Evolutionary conservation across 2,113 vertebrate genomes (phyloP).

Genomic region (Mionectes macconnelli): DNA sequence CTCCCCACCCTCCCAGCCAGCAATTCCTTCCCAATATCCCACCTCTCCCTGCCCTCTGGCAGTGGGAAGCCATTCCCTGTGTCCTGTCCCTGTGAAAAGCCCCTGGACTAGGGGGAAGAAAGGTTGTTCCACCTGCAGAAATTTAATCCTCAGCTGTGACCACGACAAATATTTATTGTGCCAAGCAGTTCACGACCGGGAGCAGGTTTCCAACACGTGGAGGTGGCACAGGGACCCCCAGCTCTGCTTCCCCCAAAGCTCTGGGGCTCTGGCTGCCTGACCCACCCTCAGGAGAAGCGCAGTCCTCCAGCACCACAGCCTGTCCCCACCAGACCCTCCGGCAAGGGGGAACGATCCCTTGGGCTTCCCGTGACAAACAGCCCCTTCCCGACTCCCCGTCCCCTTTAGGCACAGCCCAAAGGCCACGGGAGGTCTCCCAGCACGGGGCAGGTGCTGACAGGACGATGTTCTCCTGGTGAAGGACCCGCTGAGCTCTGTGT

Average conservation of each 20-base stretch:
- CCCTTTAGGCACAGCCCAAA: neutral
- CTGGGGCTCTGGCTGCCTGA: neutral
- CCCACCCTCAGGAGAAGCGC: neutral
- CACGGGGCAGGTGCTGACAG: neutral
- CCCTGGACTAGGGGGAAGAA: neutral
- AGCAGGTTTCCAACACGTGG: neutral
- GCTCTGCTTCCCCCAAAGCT: no score
- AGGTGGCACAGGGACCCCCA: neutral
- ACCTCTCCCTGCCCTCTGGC: neutral
- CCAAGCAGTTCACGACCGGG: neutral
- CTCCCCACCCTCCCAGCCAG: neutral
- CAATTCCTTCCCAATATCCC: neutral
- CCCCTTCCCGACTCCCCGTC: fast-evolving
- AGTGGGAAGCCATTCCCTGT: neutral
- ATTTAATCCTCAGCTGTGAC: neutral
- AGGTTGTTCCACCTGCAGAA: neutral
- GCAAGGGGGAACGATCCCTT: fast-evolving
- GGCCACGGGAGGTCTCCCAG: fast-evolving
- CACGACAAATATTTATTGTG: neutral
- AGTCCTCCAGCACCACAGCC: neutral
- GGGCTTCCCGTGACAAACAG: fast-evolving
- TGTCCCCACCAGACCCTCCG: neutral
- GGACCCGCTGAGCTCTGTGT: neutral
- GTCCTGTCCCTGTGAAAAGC: neutral
- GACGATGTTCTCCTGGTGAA: neutral